These are phyloP conservation scores for Andrena dorsata DNA, from an alignment of 2,888 invertebrate genomes.

Conservation along the genomic window DNA sequence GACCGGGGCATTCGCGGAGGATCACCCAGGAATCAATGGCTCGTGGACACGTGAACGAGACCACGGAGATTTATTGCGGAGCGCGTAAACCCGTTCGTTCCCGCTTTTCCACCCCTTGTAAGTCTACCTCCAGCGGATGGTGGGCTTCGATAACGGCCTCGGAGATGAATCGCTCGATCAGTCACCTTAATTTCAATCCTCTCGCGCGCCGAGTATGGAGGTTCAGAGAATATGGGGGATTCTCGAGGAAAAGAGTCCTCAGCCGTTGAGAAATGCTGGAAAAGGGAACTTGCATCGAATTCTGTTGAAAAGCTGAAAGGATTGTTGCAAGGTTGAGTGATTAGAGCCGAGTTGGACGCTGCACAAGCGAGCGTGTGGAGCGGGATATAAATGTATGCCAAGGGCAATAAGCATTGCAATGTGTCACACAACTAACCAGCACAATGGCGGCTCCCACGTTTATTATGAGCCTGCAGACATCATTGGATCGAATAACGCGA, in stretches of 20 bases:
- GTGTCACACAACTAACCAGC: slow-evolving; percentile 32
- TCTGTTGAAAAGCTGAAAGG: no score
- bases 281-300: no score
- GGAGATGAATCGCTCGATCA: slow-evolving; percentile 23
- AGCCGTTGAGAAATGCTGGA: no score
- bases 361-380: not conserved
- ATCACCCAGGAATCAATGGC: slow-evolving; percentile 41
- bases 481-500: slow-evolving; percentile 45
- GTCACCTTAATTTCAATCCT: slow-evolving; percentile 17
- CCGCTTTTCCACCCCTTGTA: not conserved
- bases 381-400: slow-evolving; percentile 42
- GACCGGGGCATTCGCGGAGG: slow-evolving; percentile 7
- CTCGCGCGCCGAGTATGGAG: slow-evolving; percentile 13
- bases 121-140: not conserved
- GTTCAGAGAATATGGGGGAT: not conserved
- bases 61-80: slow-evolving; percentile 34
- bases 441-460: slow-evolving; percentile 39
- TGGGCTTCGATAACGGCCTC: slow-evolving; percentile 10
- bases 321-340: no score
- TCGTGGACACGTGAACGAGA: slow-evolving; percentile 40
- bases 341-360: not conserved
- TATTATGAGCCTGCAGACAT: slow-evolving; percentile 31
- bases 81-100: not conserved
- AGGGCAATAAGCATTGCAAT: slow-evolving; percentile 46
- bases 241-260: not conserved